Evolutionary conservation across 2,113 vertebrate genomes (phyloP), one percentile per base, ranked within the genome.

Genomic region (Ochotona curzoniae): DNA sequence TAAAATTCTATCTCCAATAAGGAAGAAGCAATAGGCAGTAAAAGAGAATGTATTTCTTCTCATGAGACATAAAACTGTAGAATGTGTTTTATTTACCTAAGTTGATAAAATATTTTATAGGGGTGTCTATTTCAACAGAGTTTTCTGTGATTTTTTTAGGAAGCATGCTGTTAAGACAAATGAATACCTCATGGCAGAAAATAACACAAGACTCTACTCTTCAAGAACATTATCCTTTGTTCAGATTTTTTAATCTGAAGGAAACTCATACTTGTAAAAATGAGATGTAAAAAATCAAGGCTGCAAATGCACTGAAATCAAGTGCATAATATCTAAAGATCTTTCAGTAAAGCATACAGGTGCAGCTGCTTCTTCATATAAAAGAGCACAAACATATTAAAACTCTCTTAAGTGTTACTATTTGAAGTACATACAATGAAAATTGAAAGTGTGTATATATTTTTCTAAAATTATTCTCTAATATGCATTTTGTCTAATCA

Each of bases 401-500:
- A 85, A 51, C 17, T 2, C 51, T 92, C 3, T 0, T 0, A 85
- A 26, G 54, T 85, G 49, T 61, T 96, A 74, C 83, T 93, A 32
- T 95, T 95, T 91, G 83, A 95, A 94, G 70, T 97, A 38, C 35
- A 47, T 64, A 75, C 60, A 87, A 74, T 95, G 66, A 97, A 98
- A 91, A 85, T 86, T 97, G 87, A 95, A 98, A 95, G 78, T 94
- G 63, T 63, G 96, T 83, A 93, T 96, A 75, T 0, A 26, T 88
- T 96, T 90, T 93, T 85, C 86, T 94, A 97, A 97, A 96, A 84
- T 82, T 95, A 83, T 95, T 91, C 67, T 96, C 84, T 76, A 94
- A 91, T 96, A 83, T 94, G 83, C 90, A 93, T 97, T 76, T 94
- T 96, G 94, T 90, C 95, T 90, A 90, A 91, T 94, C 74, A 81